phyloP scores from a whole-genome alignment of 2,888 invertebrate species.

The Mycalesis mineus region DNA sequence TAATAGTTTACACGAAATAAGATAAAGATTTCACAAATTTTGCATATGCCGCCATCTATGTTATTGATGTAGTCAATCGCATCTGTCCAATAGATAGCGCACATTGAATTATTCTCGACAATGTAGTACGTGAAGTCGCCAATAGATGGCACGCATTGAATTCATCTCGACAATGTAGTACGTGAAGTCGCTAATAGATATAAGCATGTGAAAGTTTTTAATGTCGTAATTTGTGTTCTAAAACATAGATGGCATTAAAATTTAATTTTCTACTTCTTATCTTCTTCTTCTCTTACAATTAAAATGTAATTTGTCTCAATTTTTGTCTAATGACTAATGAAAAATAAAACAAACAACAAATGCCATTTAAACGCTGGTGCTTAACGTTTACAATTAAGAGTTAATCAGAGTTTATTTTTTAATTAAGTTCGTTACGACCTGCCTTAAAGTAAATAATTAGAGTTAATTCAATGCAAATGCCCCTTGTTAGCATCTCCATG shows the following conservation, averaged over 20 bases:
- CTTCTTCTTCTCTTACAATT: too few species aligned
- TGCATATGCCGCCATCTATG: slow-evolving; percentile 3
- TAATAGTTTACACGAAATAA: too few species aligned
- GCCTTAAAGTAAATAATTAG: neutral
- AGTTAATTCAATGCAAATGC: neutral
- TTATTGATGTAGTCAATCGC: neutral
- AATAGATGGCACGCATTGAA: slow-evolving; percentile 1
- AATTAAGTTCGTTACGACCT: neutral
- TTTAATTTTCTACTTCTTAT: neutral
- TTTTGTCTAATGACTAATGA: too few species aligned
- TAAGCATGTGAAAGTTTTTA: too few species aligned
- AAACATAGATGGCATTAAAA: neutral
- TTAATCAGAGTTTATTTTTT: neutral
- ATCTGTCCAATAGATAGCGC: slow-evolving; percentile 21
- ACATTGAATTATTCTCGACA: neutral
- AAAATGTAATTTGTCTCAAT: too few species aligned
- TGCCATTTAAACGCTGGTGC: too few species aligned
- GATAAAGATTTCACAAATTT: too few species aligned
- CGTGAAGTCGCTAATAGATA: neutral
- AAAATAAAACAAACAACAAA: too few species aligned
- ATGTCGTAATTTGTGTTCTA: neutral
- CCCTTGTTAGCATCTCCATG: neutral
- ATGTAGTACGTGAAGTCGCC: neutral
- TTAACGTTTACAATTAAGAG: too few species aligned
- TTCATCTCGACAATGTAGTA: neutral